phyloP scores from a whole-genome alignment of 2,113 vertebrate genomes.

The Neotragus moschatus region DNA sequence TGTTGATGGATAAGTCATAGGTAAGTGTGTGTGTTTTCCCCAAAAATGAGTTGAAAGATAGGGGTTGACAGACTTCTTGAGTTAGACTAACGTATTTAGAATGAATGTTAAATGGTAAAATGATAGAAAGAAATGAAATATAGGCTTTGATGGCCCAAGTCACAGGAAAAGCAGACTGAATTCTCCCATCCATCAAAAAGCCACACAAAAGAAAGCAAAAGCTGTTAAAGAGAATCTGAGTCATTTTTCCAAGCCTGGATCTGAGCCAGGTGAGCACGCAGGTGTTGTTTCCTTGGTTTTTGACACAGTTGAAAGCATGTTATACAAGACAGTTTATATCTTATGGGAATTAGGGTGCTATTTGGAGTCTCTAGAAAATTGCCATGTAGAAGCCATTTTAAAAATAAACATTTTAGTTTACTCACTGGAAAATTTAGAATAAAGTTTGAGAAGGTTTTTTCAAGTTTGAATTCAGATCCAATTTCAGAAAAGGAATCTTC shows the following conservation, averaged over 20 bases:
- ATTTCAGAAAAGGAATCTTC: not conserved
- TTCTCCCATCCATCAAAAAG: not conserved
- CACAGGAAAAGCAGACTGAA: not conserved
- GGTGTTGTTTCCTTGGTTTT: not conserved
- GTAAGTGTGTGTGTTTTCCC: not conserved
- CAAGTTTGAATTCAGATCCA: not conserved
- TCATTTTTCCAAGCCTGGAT: not conserved
- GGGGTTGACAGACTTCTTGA: not conserved
- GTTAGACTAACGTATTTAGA: not conserved
- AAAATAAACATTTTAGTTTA: not conserved
- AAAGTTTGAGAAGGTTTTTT: not conserved
- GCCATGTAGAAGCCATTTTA: not conserved
- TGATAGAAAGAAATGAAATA: not conserved
- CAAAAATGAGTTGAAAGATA: not conserved
- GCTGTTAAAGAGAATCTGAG: too few relatives aligned
- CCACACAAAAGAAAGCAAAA: not conserved
- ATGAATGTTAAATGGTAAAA: not conserved
- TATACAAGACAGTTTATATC: not conserved
- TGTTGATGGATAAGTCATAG: not conserved
- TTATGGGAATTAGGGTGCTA: not conserved
- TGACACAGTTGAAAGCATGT: not conserved
- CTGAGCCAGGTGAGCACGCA: not conserved
- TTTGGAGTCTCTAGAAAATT: not conserved
- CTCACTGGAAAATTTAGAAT: not conserved
- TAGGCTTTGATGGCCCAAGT: not conserved